phyloP scores from a whole-genome alignment of 2,888 invertebrate genomes.

The Glyphotaelius pellucidus region DNA sequence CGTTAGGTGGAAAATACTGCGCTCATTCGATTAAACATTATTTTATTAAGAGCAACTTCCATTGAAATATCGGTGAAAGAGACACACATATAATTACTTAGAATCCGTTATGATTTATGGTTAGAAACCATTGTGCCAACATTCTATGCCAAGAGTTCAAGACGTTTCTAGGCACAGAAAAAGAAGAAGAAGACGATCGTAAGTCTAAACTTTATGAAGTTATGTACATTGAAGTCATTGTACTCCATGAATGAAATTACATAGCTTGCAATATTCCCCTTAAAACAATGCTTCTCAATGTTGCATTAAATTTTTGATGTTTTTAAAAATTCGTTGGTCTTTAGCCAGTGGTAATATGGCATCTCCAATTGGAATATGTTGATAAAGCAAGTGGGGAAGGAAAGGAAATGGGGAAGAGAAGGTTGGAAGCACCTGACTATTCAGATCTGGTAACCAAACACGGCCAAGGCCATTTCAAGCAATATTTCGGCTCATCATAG shows the following conservation, averaged over 20 bases:
- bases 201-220: not conserved
- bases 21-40: not conserved
- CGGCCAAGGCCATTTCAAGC: too few relatives aligned
- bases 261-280: not conserved
- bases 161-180: not conserved
- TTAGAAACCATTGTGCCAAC: not conserved
- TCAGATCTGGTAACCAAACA: too few relatives aligned
- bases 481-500: too few relatives aligned
- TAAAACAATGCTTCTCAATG: not conserved
- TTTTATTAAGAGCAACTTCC: not conserved
- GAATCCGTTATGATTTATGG: not conserved
- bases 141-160: constrained; percentile 7
- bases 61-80: not conserved
- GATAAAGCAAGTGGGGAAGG: too few relatives aligned
- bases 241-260: not conserved
- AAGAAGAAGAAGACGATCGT: not conserved
- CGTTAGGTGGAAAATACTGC: too few relatives aligned
- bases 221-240: not conserved
- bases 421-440: too few relatives aligned
- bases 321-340: too few relatives aligned
- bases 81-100: not conserved
- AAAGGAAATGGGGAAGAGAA: too few relatives aligned
- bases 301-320: not conserved
- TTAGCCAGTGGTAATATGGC: too few relatives aligned
- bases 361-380: too few relatives aligned